Conservation (phyloP, 2,888 invertebrate genomes). For the Thymelicus acteon region DNA sequence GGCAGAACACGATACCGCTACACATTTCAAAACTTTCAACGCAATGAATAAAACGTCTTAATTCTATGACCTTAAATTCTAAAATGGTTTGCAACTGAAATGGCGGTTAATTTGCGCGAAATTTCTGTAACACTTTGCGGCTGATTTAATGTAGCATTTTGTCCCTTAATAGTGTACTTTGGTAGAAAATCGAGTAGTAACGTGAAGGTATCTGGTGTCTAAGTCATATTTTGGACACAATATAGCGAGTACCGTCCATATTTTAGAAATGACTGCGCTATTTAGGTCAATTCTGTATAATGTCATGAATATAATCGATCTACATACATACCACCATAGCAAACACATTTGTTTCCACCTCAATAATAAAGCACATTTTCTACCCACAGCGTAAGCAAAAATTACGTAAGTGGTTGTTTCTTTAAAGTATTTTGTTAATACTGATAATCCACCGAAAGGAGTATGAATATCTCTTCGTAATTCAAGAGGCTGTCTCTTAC, state of each 20-base stretch:
- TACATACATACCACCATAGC: neutral
- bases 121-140: conserved; percentile 42
- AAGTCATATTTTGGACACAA: conserved; percentile 33
- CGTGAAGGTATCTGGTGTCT: conserved; percentile 29
- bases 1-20: conserved; percentile 42
- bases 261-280: conserved; percentile 13
- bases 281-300: conserved; percentile 11
- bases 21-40: conserved; percentile 29
- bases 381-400: no score
- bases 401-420: no score
- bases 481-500: no score
- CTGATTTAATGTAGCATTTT: conserved; percentile 47
- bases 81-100: conserved; percentile 5
- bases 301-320: neutral
- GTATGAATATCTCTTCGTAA: no score
- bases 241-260: conserved; percentile 20
- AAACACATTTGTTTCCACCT: neutral
- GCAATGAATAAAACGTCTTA: conserved; percentile 11
- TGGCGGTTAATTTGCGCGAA: conserved; percentile 15
- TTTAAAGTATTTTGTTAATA: no score
- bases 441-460: no score
- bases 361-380: no score
- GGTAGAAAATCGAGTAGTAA: conserved; percentile 37
- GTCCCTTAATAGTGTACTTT: conserved; percentile 46
- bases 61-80: neutral